Conservation (phyloP, 2,113 vertebrate species). For the Aramus guarauna region DNA sequence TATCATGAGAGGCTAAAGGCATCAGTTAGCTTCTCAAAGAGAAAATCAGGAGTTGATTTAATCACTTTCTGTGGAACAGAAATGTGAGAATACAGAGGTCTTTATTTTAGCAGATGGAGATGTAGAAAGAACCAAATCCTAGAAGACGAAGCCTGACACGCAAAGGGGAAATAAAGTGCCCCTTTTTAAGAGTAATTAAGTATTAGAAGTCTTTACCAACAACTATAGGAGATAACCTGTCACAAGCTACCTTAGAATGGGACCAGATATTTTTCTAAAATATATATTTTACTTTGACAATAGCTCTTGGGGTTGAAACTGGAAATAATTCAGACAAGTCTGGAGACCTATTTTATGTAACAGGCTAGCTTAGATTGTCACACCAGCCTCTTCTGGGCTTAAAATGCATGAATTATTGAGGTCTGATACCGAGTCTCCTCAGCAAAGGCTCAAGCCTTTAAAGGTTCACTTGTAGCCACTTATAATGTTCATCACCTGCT, state of each 20-base stretch:
- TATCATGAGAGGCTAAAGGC: neutral
- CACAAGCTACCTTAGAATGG: neutral
- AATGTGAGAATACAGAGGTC: neutral
- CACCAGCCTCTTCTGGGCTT: neutral
- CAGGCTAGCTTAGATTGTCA: neutral
- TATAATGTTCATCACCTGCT: constrained; percentile 4
- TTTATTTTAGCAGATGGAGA: neutral
- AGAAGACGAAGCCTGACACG: neutral
- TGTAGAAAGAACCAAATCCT: neutral
- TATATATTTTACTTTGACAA: neutral
- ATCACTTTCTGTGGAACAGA: neutral
- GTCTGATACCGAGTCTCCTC: neutral
- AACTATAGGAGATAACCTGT: neutral
- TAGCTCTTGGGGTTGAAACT: neutral
- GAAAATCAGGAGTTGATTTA: neutral
- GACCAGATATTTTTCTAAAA: neutral
- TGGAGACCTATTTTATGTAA: neutral
- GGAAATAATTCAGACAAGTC: constrained; percentile 4
- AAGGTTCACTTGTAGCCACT: constrained; percentile 8
- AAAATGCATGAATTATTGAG: constrained; percentile 41
- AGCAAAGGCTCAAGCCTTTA: neutral
- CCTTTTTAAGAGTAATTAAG: neutral
- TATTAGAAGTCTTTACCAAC: neutral
- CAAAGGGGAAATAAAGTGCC: neutral
- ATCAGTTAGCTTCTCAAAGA: neutral